phyloP scores from a whole-genome alignment of 2,113 vertebrate species.

The Phrynocephalus versicolor region DNA sequence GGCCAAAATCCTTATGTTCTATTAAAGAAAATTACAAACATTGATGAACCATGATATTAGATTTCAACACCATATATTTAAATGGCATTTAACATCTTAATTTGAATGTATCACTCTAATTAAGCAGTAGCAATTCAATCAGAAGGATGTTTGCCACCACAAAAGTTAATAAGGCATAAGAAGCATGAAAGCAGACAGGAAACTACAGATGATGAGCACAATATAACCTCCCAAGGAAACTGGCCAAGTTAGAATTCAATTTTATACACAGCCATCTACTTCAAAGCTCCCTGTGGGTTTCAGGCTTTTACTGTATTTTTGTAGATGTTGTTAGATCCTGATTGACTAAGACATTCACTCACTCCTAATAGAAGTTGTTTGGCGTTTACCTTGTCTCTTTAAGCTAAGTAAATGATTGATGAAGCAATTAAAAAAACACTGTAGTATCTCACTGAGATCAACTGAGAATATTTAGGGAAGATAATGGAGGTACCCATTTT shows the following conservation, averaged over 20 bases:
- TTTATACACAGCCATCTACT: constrained; percentile 6
- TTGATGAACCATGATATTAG: constrained; percentile 46
- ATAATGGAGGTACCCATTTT: neutral
- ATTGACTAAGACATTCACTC: neutral
- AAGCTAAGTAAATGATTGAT: constrained; percentile 12
- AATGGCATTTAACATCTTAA: constrained; percentile 49
- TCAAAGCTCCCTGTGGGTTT: constrained; percentile 4
- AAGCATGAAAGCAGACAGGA: constrained; percentile 27
- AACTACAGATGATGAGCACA: neutral
- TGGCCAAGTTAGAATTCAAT: constrained; percentile 19
- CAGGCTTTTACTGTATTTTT: neutral
- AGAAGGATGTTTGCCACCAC: constrained; percentile 42
- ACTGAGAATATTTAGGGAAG: neutral
- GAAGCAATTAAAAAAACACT: neutral
- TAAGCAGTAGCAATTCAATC: constrained; percentile 51
- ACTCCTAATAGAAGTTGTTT: neutral
- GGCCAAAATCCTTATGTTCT: constrained; percentile 36
- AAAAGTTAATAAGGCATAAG: constrained; percentile 48
- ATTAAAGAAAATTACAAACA: constrained; percentile 53
- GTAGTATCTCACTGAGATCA: neutral
- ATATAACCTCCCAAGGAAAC: neutral
- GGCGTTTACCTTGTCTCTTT: neutral
- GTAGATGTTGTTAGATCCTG: neutral
- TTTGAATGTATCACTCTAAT: constrained; percentile 48
- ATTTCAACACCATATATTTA: constrained; percentile 47